Evolutionary conservation across 2,113 vertebrate species (phyloP).

Genomic region (Coregonus clupeaformis): DNA sequence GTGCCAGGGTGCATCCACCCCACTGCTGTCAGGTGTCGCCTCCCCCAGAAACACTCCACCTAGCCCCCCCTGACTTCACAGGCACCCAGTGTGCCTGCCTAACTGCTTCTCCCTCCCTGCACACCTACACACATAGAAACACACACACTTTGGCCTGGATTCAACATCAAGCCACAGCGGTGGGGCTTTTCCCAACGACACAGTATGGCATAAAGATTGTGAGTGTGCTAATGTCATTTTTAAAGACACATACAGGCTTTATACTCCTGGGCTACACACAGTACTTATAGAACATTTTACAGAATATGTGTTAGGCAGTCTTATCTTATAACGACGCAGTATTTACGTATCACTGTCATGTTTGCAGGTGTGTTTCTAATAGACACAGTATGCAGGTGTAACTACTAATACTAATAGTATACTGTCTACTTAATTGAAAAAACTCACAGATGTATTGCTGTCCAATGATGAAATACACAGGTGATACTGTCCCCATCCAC

Average conservation of each 20-base stretch:
- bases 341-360: background rate
- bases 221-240: constrained; percentile 7
- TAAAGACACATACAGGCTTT: constrained; percentile 9
- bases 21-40: constrained; percentile 70
- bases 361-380: background rate
- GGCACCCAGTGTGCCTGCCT: constrained; percentile 54
- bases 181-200: constrained; percentile 2
- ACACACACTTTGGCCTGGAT: constrained; percentile 19
- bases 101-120: constrained; percentile 11
- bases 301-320: background rate
- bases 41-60: constrained; percentile 68
- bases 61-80: constrained; percentile 66
- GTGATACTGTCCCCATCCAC: no score
- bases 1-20: constrained; percentile 67
- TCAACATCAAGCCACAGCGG: background rate
- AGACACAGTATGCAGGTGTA: background rate
- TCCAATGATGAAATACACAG: no score
- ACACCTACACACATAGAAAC: constrained; percentile 22
- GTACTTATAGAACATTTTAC: background rate
- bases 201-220: constrained; percentile 4
- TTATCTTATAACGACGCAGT: constrained; percentile 17
- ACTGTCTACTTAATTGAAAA: no score
- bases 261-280: background rate
- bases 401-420: no score
- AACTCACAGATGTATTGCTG: no score